Evolutionary conservation across 1,140 invertebrate species (phyloP), one percentile per base, ranked within the genome.

Genomic region (Sarcophaga peregrina): DNA sequence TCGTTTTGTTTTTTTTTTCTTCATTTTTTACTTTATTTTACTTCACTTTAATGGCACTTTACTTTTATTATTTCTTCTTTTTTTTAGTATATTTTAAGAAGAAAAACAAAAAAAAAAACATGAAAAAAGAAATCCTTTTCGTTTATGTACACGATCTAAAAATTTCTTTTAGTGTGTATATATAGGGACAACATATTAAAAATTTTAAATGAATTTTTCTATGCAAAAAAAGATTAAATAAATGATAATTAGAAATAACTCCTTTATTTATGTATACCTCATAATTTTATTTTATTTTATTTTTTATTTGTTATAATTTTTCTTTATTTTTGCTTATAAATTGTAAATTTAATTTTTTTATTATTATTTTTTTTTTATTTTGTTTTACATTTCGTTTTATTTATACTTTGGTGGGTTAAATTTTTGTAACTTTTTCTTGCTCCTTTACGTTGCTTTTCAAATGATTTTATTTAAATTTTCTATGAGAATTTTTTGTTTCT

Each of bases 391-490:
- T n/a, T 20, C n/a, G 10, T 68, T 68, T 68, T 68, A 68, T 17
- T 68, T 68, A 68, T 10, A 68, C 25, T 68, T 68, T 68, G 62
- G 75, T 78, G 75, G 75, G 47, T 78, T 78, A 76, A 76, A 78
- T 78, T 78, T 78, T 17, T 17, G 50, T 50, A 78, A n/a, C n/a
- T 50, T 48, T 48, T 76, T 76, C 46, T 48, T 72, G 15, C n/a
- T 76, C 47, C 45, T 76, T 76, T 76, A 76, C 0, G 9, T 48
- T 17, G 15, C 47, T 76, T 75, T 75, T 75, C 37, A 15, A n/a
- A 47, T 75, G 13, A 47, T 75, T 45, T 47, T 76, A n/a, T 72
- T 25, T 72, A 72, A n/a, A 13, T 72, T 25, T 72, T 47, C n/a
- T 47, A 17, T n/a, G 46, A n/a, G 37, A 17, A 78, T 50, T 78